Conservation (phyloP, 1,140 invertebrate genomes). For the Neomicropteryx cornuta region DNA sequence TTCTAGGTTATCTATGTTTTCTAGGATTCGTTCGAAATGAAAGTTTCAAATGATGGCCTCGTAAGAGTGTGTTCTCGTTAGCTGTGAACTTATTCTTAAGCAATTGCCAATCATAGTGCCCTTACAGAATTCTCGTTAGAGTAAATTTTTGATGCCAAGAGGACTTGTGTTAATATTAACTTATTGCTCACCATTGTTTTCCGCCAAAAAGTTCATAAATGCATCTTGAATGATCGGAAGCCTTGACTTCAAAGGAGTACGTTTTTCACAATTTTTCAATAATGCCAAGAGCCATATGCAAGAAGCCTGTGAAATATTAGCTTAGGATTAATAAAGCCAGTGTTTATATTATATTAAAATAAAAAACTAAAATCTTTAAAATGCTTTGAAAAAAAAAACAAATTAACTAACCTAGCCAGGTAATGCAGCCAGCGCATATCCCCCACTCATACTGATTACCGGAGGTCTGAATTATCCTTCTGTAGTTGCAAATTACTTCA, state of each 20-base stretch:
- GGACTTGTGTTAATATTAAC: constrained; percentile 2
- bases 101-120: too few relatives aligned
- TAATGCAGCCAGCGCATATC: too few relatives aligned
- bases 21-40: too few relatives aligned
- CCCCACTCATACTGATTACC: too few relatives aligned
- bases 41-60: too few relatives aligned
- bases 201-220: constrained; percentile 80
- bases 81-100: too few relatives aligned
- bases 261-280: constrained; percentile 65
- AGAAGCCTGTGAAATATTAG: constrained; percentile 57
- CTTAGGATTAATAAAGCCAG: constrained; percentile 17
- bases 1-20: constrained; percentile 1
- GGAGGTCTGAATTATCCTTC: too few relatives aligned
- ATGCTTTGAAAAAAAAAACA: too few relatives aligned
- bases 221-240: constrained; percentile 64
- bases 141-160: constrained; percentile 1
- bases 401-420: too few relatives aligned
- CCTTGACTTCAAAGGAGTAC: constrained; percentile 51
- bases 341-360: constrained; percentile 9
- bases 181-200: constrained; percentile 67
- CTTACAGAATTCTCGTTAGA: constrained; percentile 2
- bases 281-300: constrained; percentile 79
- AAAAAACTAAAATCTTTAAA: too few relatives aligned
- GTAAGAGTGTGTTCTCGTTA: too few relatives aligned
- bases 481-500: too few relatives aligned